Conservation (phyloP, 2,888 invertebrate genomes). For the Psylliodes chrysocephalus region DNA sequence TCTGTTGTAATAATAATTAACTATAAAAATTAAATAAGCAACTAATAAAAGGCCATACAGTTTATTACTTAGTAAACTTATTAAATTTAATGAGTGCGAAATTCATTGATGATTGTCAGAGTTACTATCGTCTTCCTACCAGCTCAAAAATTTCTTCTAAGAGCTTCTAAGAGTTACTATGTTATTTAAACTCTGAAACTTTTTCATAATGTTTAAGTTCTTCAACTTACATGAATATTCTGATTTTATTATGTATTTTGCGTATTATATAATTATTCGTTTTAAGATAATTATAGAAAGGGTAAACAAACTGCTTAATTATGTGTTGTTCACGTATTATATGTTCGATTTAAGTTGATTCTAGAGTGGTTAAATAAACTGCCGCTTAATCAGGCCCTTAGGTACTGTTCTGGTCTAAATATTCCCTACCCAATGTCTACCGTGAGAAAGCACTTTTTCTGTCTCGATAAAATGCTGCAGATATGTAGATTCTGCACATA, state of each 20-base stretch:
- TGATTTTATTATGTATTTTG: neutral
- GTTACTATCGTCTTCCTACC: no score
- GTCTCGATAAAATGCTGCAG: conserved; percentile 11
- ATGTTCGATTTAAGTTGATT: conserved; percentile 16
- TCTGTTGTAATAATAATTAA: no score
- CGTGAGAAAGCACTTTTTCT: conserved; percentile 28
- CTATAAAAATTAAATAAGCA: no score
- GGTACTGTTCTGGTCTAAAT: conserved; percentile 28
- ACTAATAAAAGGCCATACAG: no score
- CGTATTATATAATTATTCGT: conserved; percentile 18
- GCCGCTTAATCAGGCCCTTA: conserved; percentile 21
- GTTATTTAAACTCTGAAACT: no score
- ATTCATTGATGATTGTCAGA: no score
- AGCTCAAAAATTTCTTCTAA: no score
- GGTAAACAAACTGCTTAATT: conserved; percentile 17
- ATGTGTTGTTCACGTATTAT: no score
- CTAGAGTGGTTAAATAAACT: conserved; percentile 16
- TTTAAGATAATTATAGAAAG: conserved; percentile 14
- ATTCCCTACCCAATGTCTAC: conserved; percentile 15
- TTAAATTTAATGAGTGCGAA: no score
- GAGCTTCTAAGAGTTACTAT: no score
- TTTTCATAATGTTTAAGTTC: no score
- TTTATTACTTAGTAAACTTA: no score
- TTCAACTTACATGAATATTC: neutral
- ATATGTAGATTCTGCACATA: conserved; percentile 13